Conservation (phyloP, 2,888 invertebrate species). For the Nephrotoma flavescens region DNA sequence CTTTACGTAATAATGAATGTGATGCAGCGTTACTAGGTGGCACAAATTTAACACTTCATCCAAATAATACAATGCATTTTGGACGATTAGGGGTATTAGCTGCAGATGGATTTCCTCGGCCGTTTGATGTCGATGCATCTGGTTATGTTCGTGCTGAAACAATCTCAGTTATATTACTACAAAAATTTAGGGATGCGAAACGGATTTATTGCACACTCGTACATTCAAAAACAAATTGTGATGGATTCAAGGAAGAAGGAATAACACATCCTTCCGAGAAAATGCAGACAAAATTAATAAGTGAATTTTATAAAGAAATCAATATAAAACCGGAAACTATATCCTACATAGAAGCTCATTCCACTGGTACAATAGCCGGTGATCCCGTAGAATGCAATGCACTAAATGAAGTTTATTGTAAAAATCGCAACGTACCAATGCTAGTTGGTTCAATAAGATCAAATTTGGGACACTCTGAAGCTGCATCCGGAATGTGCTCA, state of each 20-base stretch:
- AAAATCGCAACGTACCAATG: slow-evolving; percentile 57
- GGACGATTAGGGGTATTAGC: slow-evolving; percentile 63
- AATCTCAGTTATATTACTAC: slow-evolving; percentile 52
- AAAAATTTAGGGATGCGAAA: slow-evolving; percentile 51
- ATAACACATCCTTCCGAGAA: slow-evolving; percentile 52
- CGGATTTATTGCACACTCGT: slow-evolving; percentile 53
- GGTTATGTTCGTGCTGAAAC: slow-evolving; percentile 76
- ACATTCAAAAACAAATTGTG: slow-evolving; percentile 59
- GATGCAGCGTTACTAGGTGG: slow-evolving; percentile 85
- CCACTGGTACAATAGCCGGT: slow-evolving; percentile 68
- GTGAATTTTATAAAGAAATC: slow-evolving; percentile 52
- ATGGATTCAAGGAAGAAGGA: slow-evolving; percentile 41
- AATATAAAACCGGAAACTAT: slow-evolving; percentile 52
- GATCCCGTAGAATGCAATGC: slow-evolving; percentile 86
- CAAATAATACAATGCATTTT: slow-evolving; percentile 79
- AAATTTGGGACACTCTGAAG: slow-evolving; percentile 87
- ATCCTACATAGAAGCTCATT: slow-evolving; percentile 77
- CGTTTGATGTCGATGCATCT: slow-evolving; percentile 72
- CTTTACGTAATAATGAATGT: slow-evolving; percentile 64
- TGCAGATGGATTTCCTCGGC: slow-evolving; percentile 72
- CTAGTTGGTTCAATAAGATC: slow-evolving; percentile 58
- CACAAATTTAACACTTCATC: slow-evolving; percentile 70
- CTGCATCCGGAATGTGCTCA: slow-evolving; percentile 68
- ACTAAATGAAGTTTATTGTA: slow-evolving; percentile 64
- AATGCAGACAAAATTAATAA: slow-evolving; percentile 43